A percentile compares a stretch with the other conserved stretches of the same genome.
Conservation (phyloP, 2,888 invertebrate genomes). For the Ectemnius lituratus region DNA sequence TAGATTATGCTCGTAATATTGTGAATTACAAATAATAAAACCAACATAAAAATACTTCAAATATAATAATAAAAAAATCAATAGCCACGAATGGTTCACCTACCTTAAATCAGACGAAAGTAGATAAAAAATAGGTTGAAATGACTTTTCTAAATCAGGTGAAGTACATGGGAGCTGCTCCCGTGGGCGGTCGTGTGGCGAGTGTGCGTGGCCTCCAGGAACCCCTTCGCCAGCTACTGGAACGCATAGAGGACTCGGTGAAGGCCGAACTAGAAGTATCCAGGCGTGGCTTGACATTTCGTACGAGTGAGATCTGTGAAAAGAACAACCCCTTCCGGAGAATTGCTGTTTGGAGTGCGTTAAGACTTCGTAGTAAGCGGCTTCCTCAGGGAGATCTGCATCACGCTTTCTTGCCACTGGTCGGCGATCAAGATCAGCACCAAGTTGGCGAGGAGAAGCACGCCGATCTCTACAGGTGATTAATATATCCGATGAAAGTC, state of each 20-base stretch:
- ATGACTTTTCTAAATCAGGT: slow-evolving; percentile 77
- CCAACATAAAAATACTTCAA: too few relatives aligned
- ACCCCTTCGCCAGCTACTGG: slow-evolving; percentile 81
- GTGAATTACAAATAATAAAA: too few relatives aligned
- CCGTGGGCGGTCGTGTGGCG: slow-evolving; percentile 88
- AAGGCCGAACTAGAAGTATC: slow-evolving; percentile 74
- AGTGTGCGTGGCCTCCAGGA: slow-evolving; percentile 90
- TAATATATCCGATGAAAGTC: slow-evolving; percentile 21
- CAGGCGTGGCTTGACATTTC: slow-evolving; percentile 72
- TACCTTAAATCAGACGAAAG: too few relatives aligned
- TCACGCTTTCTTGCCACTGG: slow-evolving; percentile 90
- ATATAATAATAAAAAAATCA: too few relatives aligned
- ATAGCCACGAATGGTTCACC: too few relatives aligned
- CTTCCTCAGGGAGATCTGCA: slow-evolving; percentile 75
- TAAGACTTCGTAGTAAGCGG: slow-evolving; percentile 82
- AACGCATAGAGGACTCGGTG: slow-evolving; percentile 65
- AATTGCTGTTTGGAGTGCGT: slow-evolving; percentile 95
- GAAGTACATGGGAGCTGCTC: slow-evolving; percentile 90
- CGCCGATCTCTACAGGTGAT: slow-evolving; percentile 76
- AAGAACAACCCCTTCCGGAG: slow-evolving; percentile 90
- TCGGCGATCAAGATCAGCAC: slow-evolving; percentile 75
- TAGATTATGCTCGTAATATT: too few relatives aligned
- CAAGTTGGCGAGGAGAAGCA: slow-evolving; percentile 80
- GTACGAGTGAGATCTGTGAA: slow-evolving; percentile 69
- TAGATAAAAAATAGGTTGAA: too few relatives aligned